Conservation (phyloP, 2,113 vertebrate genomes). For the Rhombomys opimus region DNA sequence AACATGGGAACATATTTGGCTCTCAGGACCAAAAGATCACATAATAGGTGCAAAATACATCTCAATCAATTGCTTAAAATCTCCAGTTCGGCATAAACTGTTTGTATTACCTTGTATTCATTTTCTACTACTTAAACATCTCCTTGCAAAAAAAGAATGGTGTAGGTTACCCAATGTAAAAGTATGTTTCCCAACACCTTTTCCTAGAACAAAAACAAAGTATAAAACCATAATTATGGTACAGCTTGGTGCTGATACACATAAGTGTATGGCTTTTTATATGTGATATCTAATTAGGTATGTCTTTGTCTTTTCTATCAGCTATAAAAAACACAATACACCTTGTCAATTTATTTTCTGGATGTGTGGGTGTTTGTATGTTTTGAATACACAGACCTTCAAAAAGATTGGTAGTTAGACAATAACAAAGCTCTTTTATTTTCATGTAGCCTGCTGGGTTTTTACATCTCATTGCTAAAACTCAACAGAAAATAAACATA, state of each 20-base stretch:
- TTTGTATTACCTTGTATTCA: not conserved
- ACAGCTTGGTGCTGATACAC: not conserved
- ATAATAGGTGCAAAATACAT: not conserved
- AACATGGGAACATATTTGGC: not conserved
- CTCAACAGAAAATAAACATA: conserved; percentile 18
- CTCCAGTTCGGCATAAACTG: not conserved
- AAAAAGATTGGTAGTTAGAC: not conserved
- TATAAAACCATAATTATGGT: conserved; percentile 27
- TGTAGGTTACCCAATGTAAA: conserved; percentile 10
- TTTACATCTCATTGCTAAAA: conserved; percentile 45
- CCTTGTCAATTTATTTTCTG: conserved; percentile 38
- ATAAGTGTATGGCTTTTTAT: not conserved
- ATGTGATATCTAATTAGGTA: not conserved
- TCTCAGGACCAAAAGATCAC: not conserved
- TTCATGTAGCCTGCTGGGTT: not conserved
- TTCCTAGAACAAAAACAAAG: conserved; percentile 27
- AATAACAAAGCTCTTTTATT: conserved; percentile 39
- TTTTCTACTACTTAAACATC: conserved; percentile 12
- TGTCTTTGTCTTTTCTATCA: conserved; percentile 21
- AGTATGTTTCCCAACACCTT: not conserved
- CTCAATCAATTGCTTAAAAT: not conserved
- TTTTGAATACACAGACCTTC: conserved; percentile 14
- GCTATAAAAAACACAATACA: conserved; percentile 22
- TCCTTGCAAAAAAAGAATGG: not conserved
- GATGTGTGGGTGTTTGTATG: not conserved